A percentile compares a stretch with the other conserved stretches of the same genome.
These are phyloP conservation scores for Choloepus hoffmanni DNA, from an alignment of 2,113 vertebrate genomes.

Conservation along the genomic window DNA sequence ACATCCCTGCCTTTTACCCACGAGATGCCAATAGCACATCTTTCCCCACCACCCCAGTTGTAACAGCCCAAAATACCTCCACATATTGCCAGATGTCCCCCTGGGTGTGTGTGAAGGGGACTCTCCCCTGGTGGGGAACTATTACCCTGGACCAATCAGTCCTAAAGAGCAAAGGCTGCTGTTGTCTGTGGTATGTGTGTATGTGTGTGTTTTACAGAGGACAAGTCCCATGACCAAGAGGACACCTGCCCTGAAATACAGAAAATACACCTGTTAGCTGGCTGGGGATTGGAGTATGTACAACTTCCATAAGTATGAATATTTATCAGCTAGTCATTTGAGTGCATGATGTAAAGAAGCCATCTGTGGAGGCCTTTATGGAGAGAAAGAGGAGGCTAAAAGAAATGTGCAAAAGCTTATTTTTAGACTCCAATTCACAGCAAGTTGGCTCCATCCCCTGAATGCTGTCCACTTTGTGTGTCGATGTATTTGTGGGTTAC, in stretches of 20 bases:
- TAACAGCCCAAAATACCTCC: background rate
- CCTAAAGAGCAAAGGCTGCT: background rate
- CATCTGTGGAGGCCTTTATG: constrained; percentile 80
- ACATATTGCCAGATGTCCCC: background rate
- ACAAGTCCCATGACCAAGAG: background rate
- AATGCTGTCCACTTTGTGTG: constrained; percentile 64
- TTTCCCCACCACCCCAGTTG: background rate
- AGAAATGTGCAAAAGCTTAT: constrained; percentile 78
- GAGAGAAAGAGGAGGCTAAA: constrained; percentile 68
- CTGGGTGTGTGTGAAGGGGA: background rate
- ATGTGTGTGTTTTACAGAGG: background rate
- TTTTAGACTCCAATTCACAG: constrained; percentile 76
- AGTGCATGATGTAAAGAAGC: constrained; percentile 78
- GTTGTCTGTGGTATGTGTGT: background rate
- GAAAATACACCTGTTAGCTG: background rate
- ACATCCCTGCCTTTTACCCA: background rate
- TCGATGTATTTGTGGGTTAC: background rate
- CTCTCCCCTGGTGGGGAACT: background rate
- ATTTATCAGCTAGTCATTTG: constrained; percentile 82
- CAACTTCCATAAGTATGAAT: constrained; percentile 78
- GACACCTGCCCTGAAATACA: background rate
- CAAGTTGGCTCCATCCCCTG: constrained; percentile 9
- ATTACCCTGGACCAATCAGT: background rate
- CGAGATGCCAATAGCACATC: background rate
- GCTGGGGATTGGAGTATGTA: constrained; percentile 8